phyloP scores from a whole-genome alignment of 2,113 vertebrate genomes.

The Pheucticus melanocephalus region DNA sequence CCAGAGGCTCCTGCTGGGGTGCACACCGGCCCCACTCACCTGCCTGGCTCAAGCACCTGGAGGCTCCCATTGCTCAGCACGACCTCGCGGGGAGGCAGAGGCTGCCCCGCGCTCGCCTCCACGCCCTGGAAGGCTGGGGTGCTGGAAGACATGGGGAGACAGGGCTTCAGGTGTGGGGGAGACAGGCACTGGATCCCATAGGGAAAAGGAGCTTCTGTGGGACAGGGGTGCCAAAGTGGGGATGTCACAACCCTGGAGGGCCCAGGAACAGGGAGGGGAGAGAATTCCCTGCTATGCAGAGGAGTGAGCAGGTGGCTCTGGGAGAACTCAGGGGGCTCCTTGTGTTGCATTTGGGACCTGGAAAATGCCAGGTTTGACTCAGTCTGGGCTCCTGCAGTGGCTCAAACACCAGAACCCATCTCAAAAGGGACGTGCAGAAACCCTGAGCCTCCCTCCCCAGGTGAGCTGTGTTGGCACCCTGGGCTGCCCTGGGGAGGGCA shows the following conservation, averaged over 20 bases:
- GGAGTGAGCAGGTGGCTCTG: background rate
- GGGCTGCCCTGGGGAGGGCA: background rate
- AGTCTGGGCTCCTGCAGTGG: background rate
- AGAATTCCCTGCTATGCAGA: fast-evolving
- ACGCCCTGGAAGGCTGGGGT: constrained; percentile 33
- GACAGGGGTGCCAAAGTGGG: background rate
- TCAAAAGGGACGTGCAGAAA: background rate
- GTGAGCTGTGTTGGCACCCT: fast-evolving
- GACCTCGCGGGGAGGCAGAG: background rate
- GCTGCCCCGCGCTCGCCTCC: background rate
- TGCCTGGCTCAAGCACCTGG: background rate
- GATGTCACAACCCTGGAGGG: background rate
- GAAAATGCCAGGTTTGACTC: background rate
- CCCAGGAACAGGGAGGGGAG: background rate
- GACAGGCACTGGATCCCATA: fast-evolving
- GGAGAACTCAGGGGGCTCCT: background rate
- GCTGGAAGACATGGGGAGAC: background rate
- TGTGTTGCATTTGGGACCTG: background rate
- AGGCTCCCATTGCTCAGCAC: constrained; percentile 30
- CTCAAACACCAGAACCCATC: background rate
- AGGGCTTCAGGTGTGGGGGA: background rate
- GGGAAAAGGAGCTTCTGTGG: background rate
- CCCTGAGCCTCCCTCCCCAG: fast-evolving
- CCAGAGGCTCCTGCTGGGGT: fast-evolving
- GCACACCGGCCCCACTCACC: constrained; percentile 16